A percentile compares a stretch with the other conserved stretches of the same genome.
phyloP scores from a whole-genome alignment of 2,888 invertebrate genomes.

The Torymus texanus region DNA sequence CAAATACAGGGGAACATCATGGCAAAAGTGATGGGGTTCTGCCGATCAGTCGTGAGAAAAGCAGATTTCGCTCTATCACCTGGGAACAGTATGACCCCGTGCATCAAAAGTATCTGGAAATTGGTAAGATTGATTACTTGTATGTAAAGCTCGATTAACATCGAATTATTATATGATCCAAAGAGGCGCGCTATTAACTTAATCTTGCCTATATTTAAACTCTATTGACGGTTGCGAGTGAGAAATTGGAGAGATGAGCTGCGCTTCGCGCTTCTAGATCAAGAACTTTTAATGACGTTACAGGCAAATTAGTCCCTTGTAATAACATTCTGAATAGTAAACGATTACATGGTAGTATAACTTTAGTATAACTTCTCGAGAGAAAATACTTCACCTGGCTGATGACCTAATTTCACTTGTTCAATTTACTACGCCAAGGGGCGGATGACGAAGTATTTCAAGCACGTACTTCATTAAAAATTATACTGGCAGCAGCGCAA shows the following conservation, averaged over 20 bases:
- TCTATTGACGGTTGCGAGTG: too few species aligned
- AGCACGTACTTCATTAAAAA: slow-evolving; percentile 26
- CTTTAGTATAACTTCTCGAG: background rate
- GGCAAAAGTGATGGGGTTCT: slow-evolving; percentile 84
- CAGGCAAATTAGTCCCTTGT: background rate
- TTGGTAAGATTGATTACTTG: slow-evolving; percentile 80
- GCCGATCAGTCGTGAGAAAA: slow-evolving; percentile 88
- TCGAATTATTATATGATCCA: too few species aligned
- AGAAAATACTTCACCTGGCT: background rate
- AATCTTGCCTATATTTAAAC: too few species aligned
- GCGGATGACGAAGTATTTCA: slow-evolving; percentile 4
- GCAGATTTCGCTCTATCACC: slow-evolving; percentile 86
- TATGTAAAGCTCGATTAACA: too few species aligned
- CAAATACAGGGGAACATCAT: slow-evolving; percentile 82
- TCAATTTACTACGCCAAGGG: background rate
- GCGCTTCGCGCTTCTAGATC: too few species aligned
- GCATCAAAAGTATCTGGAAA: slow-evolving; percentile 95
- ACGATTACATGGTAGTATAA: background rate
- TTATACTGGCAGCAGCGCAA: slow-evolving; percentile 7
- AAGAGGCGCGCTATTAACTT: background rate
- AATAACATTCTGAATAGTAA: background rate
- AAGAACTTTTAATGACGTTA: too few species aligned
- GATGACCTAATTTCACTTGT: slow-evolving; percentile 18
- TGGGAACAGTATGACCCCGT: slow-evolving; percentile 96
- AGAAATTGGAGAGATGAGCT: too few species aligned